Conservation (phyloP, 2,888 invertebrate genomes). For the Dioctria rufipes region DNA sequence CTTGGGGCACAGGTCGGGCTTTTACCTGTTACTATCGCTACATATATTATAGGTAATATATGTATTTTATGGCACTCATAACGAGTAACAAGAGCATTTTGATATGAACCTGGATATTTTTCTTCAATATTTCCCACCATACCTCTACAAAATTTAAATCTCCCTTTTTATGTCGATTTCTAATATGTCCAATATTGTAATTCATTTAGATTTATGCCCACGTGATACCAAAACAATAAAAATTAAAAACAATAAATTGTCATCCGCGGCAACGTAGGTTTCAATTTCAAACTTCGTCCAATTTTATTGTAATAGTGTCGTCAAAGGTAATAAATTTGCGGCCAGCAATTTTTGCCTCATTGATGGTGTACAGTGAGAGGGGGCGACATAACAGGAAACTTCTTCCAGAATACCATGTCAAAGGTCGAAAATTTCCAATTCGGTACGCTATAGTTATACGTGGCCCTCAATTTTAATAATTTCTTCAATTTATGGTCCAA, state of each 20-base stretch:
- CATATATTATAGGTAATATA: too few relatives aligned
- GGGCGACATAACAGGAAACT: conserved; percentile 3
- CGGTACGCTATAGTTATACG: conserved; percentile 1
- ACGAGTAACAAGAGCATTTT: too few relatives aligned
- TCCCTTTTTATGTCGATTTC: background rate
- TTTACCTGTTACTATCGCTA: too few relatives aligned
- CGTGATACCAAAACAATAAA: background rate
- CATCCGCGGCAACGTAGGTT: background rate
- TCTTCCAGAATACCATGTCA: conserved; percentile 5
- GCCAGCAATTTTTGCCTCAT: conserved; percentile 27
- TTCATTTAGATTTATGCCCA: background rate
- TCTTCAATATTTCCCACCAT: too few relatives aligned
- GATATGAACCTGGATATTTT: too few relatives aligned
- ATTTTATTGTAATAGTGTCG: conserved; percentile 7
- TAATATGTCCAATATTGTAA: background rate
- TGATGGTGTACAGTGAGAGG: conserved; percentile 9
- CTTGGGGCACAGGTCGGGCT: too few relatives aligned
- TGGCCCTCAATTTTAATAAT: conserved; percentile 38
- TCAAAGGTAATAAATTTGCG: conserved; percentile 32
- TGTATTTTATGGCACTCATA: too few relatives aligned
- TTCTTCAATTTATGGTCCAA: conserved; percentile 37
- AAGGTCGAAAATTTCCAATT: conserved; percentile 22
- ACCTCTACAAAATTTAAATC: too few relatives aligned
- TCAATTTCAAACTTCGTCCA: conserved; percentile 25
- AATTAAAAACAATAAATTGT: conserved; percentile 28